Base-by-base conservation (phyloP, 2,888 invertebrate species). In the Hemithea aestivaria region DNA sequence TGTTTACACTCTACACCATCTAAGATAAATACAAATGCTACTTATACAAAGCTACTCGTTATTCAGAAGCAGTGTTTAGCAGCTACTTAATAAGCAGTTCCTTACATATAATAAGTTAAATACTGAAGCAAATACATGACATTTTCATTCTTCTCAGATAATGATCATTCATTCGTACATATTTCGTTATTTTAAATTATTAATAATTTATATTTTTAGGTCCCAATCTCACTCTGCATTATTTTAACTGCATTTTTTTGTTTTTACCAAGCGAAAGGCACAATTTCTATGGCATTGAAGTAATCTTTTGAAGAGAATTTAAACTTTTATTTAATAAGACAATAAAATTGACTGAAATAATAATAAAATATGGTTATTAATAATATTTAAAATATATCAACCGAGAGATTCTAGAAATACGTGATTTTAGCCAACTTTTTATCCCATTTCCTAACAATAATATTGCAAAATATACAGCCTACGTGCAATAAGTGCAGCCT, bases 231-330 rank as follows among this genome's bases (percentile, higher is more conserved):
- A 35, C 29, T 30, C 30, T 12, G 26, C n/a, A 10, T 30, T 16
- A 7, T 2, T 9, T 8, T 23, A 7, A 27, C 1, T 2, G 6
- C n/a, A n/a, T 26, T 26, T 5, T 16, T 26, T 26, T 21, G 10
- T 6, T 10, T 16, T 37, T 20, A 11, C 26, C 16, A 27, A 32
- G 7, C 2, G 11, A 31, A 40, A 41, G 45, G 40, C 45, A 45
- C 45, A 37, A 37, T 21, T 21, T 9, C 31, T 40, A 45, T 45
- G 45, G 45, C 45, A 32, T 27, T 7, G 22, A 20, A 25, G 16
- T 16, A 16, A 16, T 16, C 16, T 16, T 4, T 4, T 4, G 11
- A 31, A 31, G 6, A 12, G 12, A 31, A 31, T 16, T 7, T 16
- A 16, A 31, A 31, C 9, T 31, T 4, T 16, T 16, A 16, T 16